Evolutionary conservation across 1,140 invertebrate species (phyloP).

Genomic region (Lordiphosa stackelbergi): DNA sequence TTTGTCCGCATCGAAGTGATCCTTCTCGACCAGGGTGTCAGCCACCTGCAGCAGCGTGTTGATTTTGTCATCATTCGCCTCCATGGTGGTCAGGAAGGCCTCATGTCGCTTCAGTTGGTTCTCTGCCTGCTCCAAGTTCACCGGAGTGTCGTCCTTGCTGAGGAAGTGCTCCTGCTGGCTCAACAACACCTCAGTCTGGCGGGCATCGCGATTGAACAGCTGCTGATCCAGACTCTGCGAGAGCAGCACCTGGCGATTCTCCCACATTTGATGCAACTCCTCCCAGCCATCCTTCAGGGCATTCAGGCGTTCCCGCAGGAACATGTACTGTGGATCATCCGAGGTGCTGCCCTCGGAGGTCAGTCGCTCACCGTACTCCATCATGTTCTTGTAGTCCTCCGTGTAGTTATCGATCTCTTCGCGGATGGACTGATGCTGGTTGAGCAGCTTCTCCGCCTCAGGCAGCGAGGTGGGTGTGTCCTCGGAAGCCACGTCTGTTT

Average conservation of each 20-base stretch:
- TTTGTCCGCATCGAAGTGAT: slow-evolving; percentile 95
- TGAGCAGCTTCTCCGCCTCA: slow-evolving; percentile 97
- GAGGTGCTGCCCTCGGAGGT: slow-evolving; percentile 85
- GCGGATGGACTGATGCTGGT: slow-evolving; percentile 97
- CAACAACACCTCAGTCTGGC: slow-evolving; percentile 97
- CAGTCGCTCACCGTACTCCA: slow-evolving; percentile 94
- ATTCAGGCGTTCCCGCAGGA: slow-evolving; percentile 96
- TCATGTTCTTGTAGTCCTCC: slow-evolving; percentile 99
- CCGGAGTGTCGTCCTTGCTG: slow-evolving; percentile 95
- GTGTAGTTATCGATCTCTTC: slow-evolving; percentile 99
- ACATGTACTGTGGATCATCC: slow-evolving; percentile 99
- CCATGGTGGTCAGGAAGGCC: slow-evolving; percentile 99
- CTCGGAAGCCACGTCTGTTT: slow-evolving; percentile 98
- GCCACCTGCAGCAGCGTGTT: slow-evolving; percentile 96
- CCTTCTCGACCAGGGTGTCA: slow-evolving; percentile 90
- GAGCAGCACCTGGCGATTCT: slow-evolving; percentile 95
- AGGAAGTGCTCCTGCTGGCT: slow-evolving; percentile 98
- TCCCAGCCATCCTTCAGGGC: slow-evolving; percentile 99
- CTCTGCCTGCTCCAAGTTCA: slow-evolving; percentile 97
- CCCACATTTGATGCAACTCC: slow-evolving; percentile 99
- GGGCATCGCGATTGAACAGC: slow-evolving; percentile 96
- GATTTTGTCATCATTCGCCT: slow-evolving; percentile 99
- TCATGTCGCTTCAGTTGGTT: slow-evolving; percentile 98
- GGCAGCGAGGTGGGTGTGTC: slow-evolving; percentile 97
- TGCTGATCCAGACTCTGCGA: slow-evolving; percentile 96